Evolutionary conservation across 2,113 vertebrate species (phyloP), one percentile per base, ranked within the genome.

Genomic region (Epinephelus cyanopodus): DNA sequence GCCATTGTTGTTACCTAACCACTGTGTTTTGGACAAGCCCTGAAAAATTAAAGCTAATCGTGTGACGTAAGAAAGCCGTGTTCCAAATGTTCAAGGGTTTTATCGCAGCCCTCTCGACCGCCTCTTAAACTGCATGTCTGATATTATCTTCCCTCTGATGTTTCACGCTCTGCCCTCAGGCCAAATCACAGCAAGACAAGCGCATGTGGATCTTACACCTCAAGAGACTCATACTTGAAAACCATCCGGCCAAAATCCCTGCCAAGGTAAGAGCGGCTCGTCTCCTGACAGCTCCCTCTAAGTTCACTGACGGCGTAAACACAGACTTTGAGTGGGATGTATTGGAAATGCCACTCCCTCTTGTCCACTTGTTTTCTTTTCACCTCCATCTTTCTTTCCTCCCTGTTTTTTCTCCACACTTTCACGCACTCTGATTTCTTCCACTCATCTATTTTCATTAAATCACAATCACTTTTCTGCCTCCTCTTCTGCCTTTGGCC

Each of bases 181-280:
- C 98, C 6, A 99, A 97, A 79, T 99, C 98, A 0, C 97, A 98
- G 83, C 98, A 97, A 94, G 98, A 99, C 83, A 99, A 99, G 73
- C 97, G 97, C 82, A 97, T 98, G 77, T 99, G 98, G 98, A 97
- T 99, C 90, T 95, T 98, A 82, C 97, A 99, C 88, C 95, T 99
- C 84, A 99, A 99, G 90, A 97, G 98, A 48, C 96, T 99, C 79
- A 99, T 99, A 93, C 96, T 99, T 82, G 98, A 99, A 96, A 99
- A 99, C 86, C 98, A 99, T 39, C 97, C 97, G 0, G 98, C 98
- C 54, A 99, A 98, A 95, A 99, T 99, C 88, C 98, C 98, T 45
- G 98, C 98, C 47, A 99, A 99, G 98, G 98, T 99, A 84, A 94
- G 91, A 77, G 33, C 1, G 85, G 9, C n/a, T 53, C 6, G 0